phyloP scores from a whole-genome alignment of 2,888 invertebrate species.

The Epistrophe grossulariae region DNA sequence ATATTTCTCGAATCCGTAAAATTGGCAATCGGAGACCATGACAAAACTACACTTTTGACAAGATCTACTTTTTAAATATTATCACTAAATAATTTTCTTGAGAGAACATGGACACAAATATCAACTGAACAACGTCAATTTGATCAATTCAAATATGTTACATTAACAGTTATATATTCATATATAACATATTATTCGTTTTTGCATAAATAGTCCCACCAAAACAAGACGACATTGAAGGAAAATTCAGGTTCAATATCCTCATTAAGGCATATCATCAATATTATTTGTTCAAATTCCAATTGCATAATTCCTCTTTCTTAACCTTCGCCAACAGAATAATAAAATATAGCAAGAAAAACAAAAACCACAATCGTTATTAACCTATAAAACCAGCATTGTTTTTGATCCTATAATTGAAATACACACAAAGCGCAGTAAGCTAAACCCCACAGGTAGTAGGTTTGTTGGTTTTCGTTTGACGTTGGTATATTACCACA shows the following conservation, averaged over 20 bases:
- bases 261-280: not conserved
- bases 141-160: too few species aligned
- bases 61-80: too few species aligned
- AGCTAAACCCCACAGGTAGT: conserved; percentile 13
- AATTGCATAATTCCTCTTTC: not conserved
- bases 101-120: too few species aligned
- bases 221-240: not conserved
- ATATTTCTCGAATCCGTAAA: too few species aligned
- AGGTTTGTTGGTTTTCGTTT: not conserved
- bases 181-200: too few species aligned
- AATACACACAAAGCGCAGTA: conserved; percentile 37
- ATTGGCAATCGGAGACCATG: too few species aligned
- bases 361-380: conserved; percentile 15
- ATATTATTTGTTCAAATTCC: conserved; percentile 1
- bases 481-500: conserved; percentile 42
- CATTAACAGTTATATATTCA: too few species aligned
- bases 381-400: conserved; percentile 54
- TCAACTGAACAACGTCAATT: too few species aligned
- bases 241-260: not conserved
- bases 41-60: too few species aligned
- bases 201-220: not conserved
- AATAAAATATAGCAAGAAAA: not conserved
- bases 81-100: too few species aligned
- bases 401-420: conserved; percentile 54
- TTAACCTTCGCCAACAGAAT: not conserved